Evolutionary conservation across 2,797 vertebrate species (phyloP), one percentile per base, ranked within the genome.

Genomic region (Galago senegalensis): DNA sequence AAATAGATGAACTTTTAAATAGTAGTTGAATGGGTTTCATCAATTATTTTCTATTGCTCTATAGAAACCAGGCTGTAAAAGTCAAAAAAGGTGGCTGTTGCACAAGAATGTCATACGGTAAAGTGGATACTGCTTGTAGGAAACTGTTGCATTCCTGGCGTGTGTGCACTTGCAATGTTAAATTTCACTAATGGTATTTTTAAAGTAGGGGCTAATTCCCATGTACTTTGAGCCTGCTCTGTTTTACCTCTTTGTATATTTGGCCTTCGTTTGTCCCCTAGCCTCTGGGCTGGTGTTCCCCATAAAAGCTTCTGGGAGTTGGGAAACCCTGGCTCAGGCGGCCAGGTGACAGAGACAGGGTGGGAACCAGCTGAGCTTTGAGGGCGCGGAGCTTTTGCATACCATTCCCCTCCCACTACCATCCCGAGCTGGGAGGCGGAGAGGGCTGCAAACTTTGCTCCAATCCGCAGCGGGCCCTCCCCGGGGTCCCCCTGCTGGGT

Each of bases 381-480:
- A 91, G 94, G 86, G 95, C 67, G 91, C 91, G 65, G 85, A 87
- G 83, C 8, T 61, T 84, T 16, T 31, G 65, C 73, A 85, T 79
- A 65, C 95, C 91, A 79, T 95, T 97, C 93, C 76, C 94, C 97
- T 96, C 97, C 97, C 95, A 96, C 89, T 37, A 6, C 17, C 86
- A 2, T 34, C 91, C 29, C 85, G 4, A 0, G 70, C 88, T 2
- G 5, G 72, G 96, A 95, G 96, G 95, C 93, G 95, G 95, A 87
- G 95, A 97, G 79, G 88, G 72, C 97, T 94, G 94, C 93, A 86
- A 97, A 98, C 98, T 98, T 98, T 88, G 86, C 86, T 95, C 98
- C 98, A 98, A 98, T 98, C 97, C 72, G 95, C 83, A 31, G 83
- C 53, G 58, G 2, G 79, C 69, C 91, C 87, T 95, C 67, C 87